Evolutionary conservation across 2,797 vertebrate species (phyloP).

Genomic region (Thamnophis elegans): DNA sequence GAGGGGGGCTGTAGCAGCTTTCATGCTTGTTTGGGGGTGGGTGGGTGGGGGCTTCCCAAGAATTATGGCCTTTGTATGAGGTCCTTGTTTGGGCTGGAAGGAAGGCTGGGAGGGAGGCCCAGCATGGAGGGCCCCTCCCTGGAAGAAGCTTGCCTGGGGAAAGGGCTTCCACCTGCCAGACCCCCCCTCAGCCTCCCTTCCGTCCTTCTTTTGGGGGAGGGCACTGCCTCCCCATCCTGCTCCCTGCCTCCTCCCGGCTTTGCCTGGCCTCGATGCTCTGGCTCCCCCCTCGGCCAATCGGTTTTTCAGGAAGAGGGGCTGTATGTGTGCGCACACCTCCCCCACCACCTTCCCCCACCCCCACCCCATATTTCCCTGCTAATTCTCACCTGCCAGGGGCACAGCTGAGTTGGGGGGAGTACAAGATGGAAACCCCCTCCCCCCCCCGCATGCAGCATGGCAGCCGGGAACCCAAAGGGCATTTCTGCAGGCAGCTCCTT

Average conservation of each 20-base stretch:
- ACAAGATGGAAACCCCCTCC: too few species aligned
- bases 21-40: not conserved
- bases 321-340: not conserved
- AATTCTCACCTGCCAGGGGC: not conserved
- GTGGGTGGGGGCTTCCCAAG: not conserved
- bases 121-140: not conserved
- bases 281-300: not conserved
- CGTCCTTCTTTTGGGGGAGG: not conserved
- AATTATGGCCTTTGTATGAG: not conserved
- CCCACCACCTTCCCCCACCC: not conserved
- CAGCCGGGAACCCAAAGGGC: not conserved
- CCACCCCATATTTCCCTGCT: not conserved
- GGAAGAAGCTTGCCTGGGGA: not conserved
- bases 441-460: not conserved
- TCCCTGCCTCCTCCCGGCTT: not conserved
- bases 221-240: not conserved
- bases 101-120: not conserved
- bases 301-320: not conserved
- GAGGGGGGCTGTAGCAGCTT: not conserved
- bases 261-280: not conserved
- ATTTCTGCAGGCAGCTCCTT: not conserved
- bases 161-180: not conserved
- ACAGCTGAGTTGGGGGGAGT: not conserved
- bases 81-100: not conserved
- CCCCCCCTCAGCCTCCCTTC: not conserved